Conservation (phyloP, 2,797 vertebrate genomes). For the Glossophaga mutica region DNA sequence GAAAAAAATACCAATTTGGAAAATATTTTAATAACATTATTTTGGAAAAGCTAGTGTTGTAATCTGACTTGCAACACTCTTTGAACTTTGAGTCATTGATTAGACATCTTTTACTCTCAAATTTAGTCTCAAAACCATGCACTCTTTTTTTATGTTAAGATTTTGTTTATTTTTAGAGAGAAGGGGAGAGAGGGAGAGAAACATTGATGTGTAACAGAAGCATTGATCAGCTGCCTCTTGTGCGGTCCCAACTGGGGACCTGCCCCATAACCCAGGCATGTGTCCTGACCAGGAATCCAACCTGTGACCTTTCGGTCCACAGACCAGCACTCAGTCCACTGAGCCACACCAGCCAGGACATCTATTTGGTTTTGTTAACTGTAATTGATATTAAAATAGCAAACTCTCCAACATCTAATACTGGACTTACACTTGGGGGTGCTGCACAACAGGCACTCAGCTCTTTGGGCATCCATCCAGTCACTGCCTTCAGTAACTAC, state of each 20-base stretch:
- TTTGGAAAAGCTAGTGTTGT: not conserved
- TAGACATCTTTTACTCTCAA: not conserved
- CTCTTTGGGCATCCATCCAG: not conserved
- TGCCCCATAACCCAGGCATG: too few species aligned
- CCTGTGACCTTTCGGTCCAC: too few species aligned
- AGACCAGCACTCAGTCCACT: too few species aligned
- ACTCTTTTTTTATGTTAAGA: not conserved
- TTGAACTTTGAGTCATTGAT: not conserved
- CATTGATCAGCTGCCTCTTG: too few species aligned
- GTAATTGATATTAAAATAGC: not conserved
- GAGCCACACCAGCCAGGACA: too few species aligned
- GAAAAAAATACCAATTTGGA: not conserved
- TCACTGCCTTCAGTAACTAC: not conserved
- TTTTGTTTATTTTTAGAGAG: too few species aligned
- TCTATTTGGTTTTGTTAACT: not conserved
- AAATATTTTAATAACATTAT: conserved; percentile 5
- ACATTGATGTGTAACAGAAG: too few species aligned
- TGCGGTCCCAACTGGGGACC: too few species aligned
- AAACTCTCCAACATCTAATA: not conserved
- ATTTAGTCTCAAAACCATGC: not conserved
- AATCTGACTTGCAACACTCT: not conserved
- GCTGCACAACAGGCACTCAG: not conserved
- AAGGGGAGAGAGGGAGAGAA: too few species aligned
- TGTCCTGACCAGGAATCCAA: too few species aligned
- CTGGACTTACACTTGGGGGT: not conserved